Evolutionary conservation across 2,113 vertebrate species (phyloP), one percentile per base, ranked within the genome.

Genomic region (Epinephelus lanceolatus): DNA sequence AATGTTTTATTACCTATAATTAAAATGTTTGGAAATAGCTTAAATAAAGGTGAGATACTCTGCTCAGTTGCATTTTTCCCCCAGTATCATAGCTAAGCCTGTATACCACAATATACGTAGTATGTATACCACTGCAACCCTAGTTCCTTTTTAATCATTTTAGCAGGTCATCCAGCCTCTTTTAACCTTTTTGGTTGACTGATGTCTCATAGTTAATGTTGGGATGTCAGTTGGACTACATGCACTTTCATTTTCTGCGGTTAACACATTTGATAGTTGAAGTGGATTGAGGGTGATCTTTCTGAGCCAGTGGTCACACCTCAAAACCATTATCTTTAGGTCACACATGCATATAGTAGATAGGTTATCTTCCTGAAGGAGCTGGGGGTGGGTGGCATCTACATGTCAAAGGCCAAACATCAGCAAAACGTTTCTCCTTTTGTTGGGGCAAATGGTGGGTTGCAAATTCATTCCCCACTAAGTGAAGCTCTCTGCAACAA

Each of bases 341-440:
- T 63, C 60, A 53, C 5, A 9, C 13, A 47, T 57, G 63, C 37
- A 67, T 47, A 40, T 52, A 52, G 15, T 47, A 61, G n/a, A 47
- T 47, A 23, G 27, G 33, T 25, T 21, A 18, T 55, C 33, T 65
- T 27, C 65, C 19, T 13, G 21, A 21, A 23, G n/a, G n/a, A 11
- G 37, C 5, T 42, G 14, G 2, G 61, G 56, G 9, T 12, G 51
- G 23, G 18, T 15, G 6, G 25, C 23, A 77, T 42, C 53, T 76
- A 13, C 76, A 76, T 76, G 62, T 56, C 74, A 76, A 76, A 76
- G 61, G 15, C 21, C 27, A 9, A 42, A 27, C 72, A 53, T 19
- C 30, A 65, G 17, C 30, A 30, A 55, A 45, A 66, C 2, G 13
- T 25, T 76, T 45, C n/a, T 45, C n/a, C 51, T n/a, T 68, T 77